Evolutionary conservation across 2,888 invertebrate species (phyloP), one percentile per base, ranked within the genome.

Genomic region (Lacanobia wlatinum): DNA sequence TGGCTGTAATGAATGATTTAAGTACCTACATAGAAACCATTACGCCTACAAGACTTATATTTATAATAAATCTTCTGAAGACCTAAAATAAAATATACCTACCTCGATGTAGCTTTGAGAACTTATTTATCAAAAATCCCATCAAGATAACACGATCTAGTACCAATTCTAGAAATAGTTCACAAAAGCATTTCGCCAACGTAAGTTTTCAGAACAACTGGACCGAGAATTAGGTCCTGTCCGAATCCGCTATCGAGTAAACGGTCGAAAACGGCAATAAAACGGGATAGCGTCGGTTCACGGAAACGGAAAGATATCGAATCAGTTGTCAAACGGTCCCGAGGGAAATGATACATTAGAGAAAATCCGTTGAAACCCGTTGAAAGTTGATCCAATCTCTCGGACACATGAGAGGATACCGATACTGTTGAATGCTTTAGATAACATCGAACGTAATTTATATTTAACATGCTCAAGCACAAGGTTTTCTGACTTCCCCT

Each of bases 301-400:
- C 65, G 83, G 72, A 68, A 66, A 72, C 73, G 53, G 46, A 76
- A 64, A 82, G 77, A 82, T 82, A 84, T 80, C 80, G 84, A 84
- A 86, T 82, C 78, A 77, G 86, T 76, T 73, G 63, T 53, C 56
- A 58, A 83, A 62, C 34, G 72, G 55, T 73, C 83, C 21, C 77
- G 1, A 61, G 77, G 78, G 87, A 76, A 84, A 85, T 79, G 78
- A 76, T 69, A 69, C 77, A 84, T 86, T 79, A 68, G 76, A 78
- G 73, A 56, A 62, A 72, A 68, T 43, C 60, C 60, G 59, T 62
- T 55, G 52, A 59, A 60, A 53, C 40, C 72, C 67, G 67, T 67
- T 56, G 53, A 28, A 55, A 63, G 28, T 68, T 70, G 81, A 70
- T 73, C 73, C 64, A 76, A 87, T 82, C 78, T 78, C 52, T 75